Evolutionary conservation across 2,888 invertebrate species (phyloP).

Genomic region (Coecobrya sp.): DNA sequence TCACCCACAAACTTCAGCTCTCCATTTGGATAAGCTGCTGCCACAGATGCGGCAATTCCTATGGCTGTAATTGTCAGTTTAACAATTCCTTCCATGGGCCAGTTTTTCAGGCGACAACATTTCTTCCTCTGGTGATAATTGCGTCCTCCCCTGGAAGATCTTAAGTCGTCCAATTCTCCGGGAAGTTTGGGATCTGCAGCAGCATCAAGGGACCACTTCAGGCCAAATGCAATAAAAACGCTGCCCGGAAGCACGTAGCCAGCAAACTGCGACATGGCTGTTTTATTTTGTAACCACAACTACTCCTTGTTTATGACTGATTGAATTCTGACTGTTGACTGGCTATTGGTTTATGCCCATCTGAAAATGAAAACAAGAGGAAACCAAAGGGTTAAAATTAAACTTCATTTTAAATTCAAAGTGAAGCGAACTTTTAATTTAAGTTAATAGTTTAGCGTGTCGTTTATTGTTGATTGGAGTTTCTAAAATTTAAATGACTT

Average conservation of each 20-base stretch:
- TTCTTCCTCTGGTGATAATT: slow-evolving; percentile 66
- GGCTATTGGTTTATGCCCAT: too few species aligned
- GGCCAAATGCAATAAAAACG: slow-evolving; percentile 86
- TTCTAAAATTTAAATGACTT: too few species aligned
- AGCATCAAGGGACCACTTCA: slow-evolving; percentile 86
- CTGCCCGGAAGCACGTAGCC: slow-evolving; percentile 86
- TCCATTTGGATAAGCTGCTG: slow-evolving; percentile 83
- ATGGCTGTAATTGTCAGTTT: slow-evolving; percentile 85
- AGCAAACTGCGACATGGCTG: slow-evolving; percentile 84
- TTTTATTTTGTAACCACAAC: background rate
- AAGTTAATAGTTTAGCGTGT: too few species aligned
- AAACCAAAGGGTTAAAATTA: too few species aligned
- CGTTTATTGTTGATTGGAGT: too few species aligned
- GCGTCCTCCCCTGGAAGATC: slow-evolving; percentile 71
- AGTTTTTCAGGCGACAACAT: slow-evolving; percentile 77
- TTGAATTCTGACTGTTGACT: too few species aligned
- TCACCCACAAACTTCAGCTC: slow-evolving; percentile 84
- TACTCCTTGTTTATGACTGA: too few species aligned
- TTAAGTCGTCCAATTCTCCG: slow-evolving; percentile 61
- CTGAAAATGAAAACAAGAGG: too few species aligned
- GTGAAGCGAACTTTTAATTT: too few species aligned
- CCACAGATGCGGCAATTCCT: slow-evolving; percentile 83
- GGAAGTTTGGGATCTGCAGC: slow-evolving; percentile 81
- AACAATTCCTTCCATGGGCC: slow-evolving; percentile 85
- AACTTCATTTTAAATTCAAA: too few species aligned